A percentile compares a stretch with the other conserved stretches of the same genome.
Evolutionary conservation across 2,113 vertebrate genomes (phyloP).

Genomic region (Brachypodius melanocephalos): DNA sequence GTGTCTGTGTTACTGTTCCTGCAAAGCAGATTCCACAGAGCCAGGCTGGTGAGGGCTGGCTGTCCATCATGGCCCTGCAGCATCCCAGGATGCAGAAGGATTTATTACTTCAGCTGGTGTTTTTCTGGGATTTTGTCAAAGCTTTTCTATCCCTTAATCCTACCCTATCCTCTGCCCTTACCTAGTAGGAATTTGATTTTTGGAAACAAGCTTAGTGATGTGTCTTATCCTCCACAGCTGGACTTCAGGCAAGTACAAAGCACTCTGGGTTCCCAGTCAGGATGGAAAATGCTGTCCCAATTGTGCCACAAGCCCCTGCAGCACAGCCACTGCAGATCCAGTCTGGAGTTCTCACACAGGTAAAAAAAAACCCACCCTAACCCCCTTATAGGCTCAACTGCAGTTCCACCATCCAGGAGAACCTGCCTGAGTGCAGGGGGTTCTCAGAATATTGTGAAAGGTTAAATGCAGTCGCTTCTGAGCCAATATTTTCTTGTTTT

Average conservation of each 20-base stretch:
- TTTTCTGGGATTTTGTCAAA: neutral
- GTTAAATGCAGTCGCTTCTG: neutral
- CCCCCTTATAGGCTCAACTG: neutral
- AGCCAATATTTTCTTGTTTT: neutral
- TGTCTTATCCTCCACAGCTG: constrained; percentile 61
- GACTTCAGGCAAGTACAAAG: constrained; percentile 90
- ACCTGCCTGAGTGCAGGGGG: neutral
- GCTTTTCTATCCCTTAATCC: neutral
- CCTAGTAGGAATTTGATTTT: neutral
- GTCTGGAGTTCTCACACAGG: constrained; percentile 93
- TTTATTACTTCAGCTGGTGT: neutral
- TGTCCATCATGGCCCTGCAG: neutral
- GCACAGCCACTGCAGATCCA: constrained; percentile 94
- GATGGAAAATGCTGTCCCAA: constrained; percentile 93
- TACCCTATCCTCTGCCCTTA: neutral
- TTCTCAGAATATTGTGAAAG: neutral
- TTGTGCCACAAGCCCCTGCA: constrained; percentile 92
- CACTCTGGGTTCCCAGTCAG: constrained; percentile 92
- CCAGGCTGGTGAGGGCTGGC: neutral
- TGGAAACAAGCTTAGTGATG: neutral
- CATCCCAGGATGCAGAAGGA: neutral
- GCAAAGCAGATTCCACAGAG: neutral
- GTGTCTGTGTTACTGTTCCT: neutral
- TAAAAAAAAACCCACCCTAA: constrained; percentile 50
- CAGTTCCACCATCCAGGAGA: neutral